These are phyloP conservation scores for Campylorhamphus procurvoides DNA, from an alignment of 2,113 vertebrate species.

Conservation along the genomic window DNA sequence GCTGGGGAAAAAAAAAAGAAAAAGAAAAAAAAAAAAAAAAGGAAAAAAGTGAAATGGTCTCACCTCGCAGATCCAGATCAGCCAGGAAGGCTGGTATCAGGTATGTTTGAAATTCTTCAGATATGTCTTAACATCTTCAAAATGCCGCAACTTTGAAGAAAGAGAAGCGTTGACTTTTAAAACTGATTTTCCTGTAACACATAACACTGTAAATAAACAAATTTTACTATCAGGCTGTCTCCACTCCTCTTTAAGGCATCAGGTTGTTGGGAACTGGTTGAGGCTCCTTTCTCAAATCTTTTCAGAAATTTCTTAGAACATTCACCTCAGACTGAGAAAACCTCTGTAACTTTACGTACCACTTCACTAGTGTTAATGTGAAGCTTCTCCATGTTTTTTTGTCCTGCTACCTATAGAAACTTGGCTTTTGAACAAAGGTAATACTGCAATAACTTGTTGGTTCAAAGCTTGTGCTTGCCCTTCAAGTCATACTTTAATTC, in stretches of 20 bases:
- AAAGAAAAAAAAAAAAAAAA: not conserved
- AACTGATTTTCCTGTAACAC: conserved; percentile 64
- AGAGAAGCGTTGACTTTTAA: conserved; percentile 44
- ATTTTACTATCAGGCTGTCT: conserved; percentile 47
- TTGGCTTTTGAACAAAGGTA: not conserved
- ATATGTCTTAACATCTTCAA: conserved; percentile 52
- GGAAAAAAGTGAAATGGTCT: not conserved
- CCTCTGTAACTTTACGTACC: not conserved
- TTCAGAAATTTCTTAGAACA: not conserved
- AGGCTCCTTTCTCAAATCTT: not conserved
- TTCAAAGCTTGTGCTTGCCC: not conserved
- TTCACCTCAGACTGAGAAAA: not conserved
- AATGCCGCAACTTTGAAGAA: conserved; percentile 48
- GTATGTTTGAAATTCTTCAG: conserved; percentile 21
- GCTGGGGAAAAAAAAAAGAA: not conserved
- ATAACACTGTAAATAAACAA: conserved; percentile 63
- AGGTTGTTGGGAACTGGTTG: not conserved
- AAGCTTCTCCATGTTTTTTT: not conserved
- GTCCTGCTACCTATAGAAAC: not conserved
- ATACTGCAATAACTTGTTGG: not conserved
- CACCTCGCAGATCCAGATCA: conserved; percentile 17
- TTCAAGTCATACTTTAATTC: not conserved
- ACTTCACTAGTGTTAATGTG: not conserved
- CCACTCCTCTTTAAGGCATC: not conserved
- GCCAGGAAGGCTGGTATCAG: conserved; percentile 31